phyloP scores from a whole-genome alignment of 2,797 vertebrate genomes.

The Bryconaethiops microstoma region DNA sequence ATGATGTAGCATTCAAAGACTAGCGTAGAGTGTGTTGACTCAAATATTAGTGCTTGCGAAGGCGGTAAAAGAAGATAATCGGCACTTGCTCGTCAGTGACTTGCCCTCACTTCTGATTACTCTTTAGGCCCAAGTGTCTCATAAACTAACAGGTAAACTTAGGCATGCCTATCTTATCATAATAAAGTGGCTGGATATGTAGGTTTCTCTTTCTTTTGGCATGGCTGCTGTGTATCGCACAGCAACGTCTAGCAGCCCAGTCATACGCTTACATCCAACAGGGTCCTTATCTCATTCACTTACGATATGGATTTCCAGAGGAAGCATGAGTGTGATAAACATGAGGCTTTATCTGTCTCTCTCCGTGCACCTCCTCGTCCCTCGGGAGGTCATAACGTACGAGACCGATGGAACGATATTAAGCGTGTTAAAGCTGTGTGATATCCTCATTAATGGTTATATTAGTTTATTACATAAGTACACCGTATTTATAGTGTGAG shows the following conservation, averaged over 20 bases:
- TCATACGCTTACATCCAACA: slow-evolving; percentile 41
- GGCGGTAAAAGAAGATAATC: slow-evolving; percentile 2
- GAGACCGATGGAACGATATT: not conserved
- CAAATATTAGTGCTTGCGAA: not conserved
- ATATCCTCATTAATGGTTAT: not conserved
- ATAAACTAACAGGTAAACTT: not conserved
- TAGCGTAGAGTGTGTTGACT: not conserved
- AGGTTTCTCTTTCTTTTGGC: slow-evolving; percentile 34
- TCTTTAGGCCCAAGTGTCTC: slow-evolving; percentile 5
- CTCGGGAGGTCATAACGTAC: not conserved
- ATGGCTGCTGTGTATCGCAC: slow-evolving; percentile 51
- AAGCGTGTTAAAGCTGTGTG: not conserved
- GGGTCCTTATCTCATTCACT: slow-evolving; percentile 62
- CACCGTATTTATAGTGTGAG: not conserved
- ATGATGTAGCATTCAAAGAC: not conserved
- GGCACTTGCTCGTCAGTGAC: slow-evolving; percentile 16
- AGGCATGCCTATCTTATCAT: slow-evolving; percentile 35
- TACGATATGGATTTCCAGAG: slow-evolving; percentile 70
- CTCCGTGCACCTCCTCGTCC: slow-evolving; percentile 65
- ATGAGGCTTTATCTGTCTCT: slow-evolving; percentile 68
- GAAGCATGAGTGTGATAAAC: slow-evolving; percentile 71
- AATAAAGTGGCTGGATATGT: slow-evolving; percentile 33
- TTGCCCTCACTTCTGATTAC: slow-evolving; percentile 7
- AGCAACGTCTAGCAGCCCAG: slow-evolving; percentile 41
- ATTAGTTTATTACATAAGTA: not conserved